Conservation (phyloP, 2,888 invertebrate species). For the Trichopoda pennipes region DNA sequence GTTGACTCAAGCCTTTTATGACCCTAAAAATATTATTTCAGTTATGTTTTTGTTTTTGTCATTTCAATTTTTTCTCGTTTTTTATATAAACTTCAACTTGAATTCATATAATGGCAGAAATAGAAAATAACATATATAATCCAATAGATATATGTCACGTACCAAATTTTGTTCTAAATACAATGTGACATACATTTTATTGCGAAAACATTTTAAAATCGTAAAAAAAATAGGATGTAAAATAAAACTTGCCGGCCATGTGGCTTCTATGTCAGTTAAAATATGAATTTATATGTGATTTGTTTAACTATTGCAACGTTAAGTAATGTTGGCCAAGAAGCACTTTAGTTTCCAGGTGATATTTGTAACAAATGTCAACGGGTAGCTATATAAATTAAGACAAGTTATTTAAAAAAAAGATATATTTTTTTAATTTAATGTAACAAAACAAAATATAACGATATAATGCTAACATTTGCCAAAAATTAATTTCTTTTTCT, state of each 20-base stretch:
- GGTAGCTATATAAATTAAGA: too few relatives aligned
- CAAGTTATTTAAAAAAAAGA: too few relatives aligned
- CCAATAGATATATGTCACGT: constrained; percentile 62
- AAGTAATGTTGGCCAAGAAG: background rate
- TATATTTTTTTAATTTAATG: too few relatives aligned
- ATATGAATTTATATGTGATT: constrained; percentile 34
- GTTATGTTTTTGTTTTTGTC: background rate
- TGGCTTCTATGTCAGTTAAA: constrained; percentile 50
- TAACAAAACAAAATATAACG: too few relatives aligned
- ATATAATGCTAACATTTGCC: too few relatives aligned
- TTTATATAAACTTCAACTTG: constrained; percentile 17
- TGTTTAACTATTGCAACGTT: constrained; percentile 14
- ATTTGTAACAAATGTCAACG: background rate
- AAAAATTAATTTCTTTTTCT: too few relatives aligned
- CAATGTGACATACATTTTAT: constrained; percentile 66
- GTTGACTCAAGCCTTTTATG: background rate
- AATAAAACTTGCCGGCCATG: constrained; percentile 60
- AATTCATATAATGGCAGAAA: constrained; percentile 16
- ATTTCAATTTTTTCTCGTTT: background rate
- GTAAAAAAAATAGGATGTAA: constrained; percentile 32
- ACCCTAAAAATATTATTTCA: background rate
- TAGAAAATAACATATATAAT: constrained; percentile 13
- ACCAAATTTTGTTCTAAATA: constrained; percentile 58
- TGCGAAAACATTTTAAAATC: constrained; percentile 54
- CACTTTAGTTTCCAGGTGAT: background rate